Base-by-base conservation (phyloP, 2,797 vertebrate genomes). In the Coracias cyanogaster region DNA sequence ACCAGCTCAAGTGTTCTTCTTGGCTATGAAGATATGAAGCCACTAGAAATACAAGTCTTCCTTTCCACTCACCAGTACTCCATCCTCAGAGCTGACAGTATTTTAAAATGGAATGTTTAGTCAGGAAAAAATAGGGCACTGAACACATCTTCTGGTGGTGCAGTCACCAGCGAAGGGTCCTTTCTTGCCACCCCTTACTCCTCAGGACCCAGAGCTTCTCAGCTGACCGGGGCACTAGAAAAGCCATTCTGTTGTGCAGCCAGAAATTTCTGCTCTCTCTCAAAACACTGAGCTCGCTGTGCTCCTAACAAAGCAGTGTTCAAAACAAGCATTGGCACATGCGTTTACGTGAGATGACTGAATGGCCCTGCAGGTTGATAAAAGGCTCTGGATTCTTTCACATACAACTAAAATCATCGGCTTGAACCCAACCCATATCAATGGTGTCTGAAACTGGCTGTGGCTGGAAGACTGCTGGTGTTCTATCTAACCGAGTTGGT, bases 381-480 rank as follows among this genome's bases (percentile, higher is more conserved):
- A 89, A 91, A 90, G 66, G 60, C 66, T 97, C 90, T 96, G 90
- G 85, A 96, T 70, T 89, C 80, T 85, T 92, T 95, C 94, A 93
- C 15, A 26, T 49, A 31, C 46, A 77, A 71, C 86, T 64, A 7
- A 84, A 94, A 66, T 37, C 7, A 0, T 35, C 0, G 0, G 28
- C 86, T 70, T 94, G 58, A 92, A 54, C 46, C 21, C 0, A 0
- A 46, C n/a, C 52, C 2, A 0, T 35, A 51, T 22, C 55, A 35
- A n/a, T 31, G 31, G 73, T 43, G 52, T 31, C 37, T 73, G 82
- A 84, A 82, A 66, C 51, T 18, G 43, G 58, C 55, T 41, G 71
- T 51, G 90, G 70, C 73, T 66, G 66, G 69, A 62, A 83, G 25
- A 57, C 26, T 92, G 79, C 60, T 73, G 60, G 43, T 52, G 41